These are phyloP conservation scores for Argyra leucocephala DNA, from an alignment of 2,888 invertebrate species.

Conservation along the genomic window DNA sequence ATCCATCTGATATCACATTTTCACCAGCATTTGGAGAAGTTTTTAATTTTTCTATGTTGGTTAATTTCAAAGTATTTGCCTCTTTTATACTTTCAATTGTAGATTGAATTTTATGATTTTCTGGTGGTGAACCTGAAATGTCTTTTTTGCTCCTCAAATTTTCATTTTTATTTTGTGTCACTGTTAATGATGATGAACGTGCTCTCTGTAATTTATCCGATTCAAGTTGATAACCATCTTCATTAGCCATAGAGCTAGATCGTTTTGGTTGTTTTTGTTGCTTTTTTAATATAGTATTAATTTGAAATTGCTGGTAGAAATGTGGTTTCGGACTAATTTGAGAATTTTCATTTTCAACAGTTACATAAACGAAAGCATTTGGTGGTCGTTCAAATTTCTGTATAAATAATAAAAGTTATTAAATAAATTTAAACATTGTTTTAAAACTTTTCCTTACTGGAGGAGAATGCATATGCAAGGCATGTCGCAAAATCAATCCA, in stretches of 20 bases:
- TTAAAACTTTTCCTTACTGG: slow-evolving; percentile 31
- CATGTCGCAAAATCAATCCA: slow-evolving; percentile 52
- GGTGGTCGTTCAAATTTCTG: slow-evolving; percentile 37
- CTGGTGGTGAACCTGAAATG: background rate
- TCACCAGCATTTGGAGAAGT: slow-evolving; percentile 26
- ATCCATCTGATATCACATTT: slow-evolving; percentile 42
- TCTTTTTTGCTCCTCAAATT: background rate
- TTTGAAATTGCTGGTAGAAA: slow-evolving; percentile 12
- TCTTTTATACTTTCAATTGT: slow-evolving; percentile 33
- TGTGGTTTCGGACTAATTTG: background rate
- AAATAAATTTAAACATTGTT: slow-evolving; percentile 11
- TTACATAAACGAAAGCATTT: slow-evolving; percentile 36
- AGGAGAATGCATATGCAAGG: slow-evolving; percentile 47
- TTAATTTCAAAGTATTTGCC: slow-evolving; percentile 32
- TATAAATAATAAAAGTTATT: background rate
- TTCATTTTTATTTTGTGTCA: background rate
- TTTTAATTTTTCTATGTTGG: slow-evolving; percentile 32
- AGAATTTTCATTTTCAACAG: slow-evolving; percentile 22
- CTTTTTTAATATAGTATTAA: slow-evolving; percentile 10
- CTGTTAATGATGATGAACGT: slow-evolving; percentile 18
- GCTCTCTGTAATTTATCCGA: background rate
- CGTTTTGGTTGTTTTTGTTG: slow-evolving; percentile 15
- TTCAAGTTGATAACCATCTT: slow-evolving; percentile 6
- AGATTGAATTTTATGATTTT: background rate
- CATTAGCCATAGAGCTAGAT: background rate